phyloP scores from a whole-genome alignment of 2,888 invertebrate genomes.

The Calameuta idolon region DNA sequence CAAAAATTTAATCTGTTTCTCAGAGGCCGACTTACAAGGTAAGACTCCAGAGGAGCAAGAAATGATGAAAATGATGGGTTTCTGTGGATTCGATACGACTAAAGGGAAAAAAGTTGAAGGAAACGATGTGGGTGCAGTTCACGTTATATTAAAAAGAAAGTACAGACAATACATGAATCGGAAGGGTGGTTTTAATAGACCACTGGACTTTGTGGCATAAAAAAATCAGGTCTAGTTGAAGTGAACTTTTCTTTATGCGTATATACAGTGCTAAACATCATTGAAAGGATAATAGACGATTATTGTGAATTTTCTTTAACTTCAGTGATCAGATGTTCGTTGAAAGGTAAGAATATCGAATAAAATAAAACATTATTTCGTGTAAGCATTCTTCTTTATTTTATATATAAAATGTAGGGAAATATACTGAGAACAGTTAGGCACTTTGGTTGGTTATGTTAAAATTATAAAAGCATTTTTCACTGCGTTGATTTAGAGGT shows the following conservation, averaged over 20 bases:
- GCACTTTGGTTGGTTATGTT: background rate
- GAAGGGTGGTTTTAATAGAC: constrained; percentile 98
- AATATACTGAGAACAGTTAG: background rate
- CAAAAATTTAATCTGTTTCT: constrained; percentile 55
- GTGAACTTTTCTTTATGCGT: constrained; percentile 24
- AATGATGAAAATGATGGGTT: constrained; percentile 98
- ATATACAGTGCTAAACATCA: constrained; percentile 32
- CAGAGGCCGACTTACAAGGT: constrained; percentile 89
- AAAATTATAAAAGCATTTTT: background rate
- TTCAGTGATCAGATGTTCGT: background rate
- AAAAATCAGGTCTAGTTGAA: background rate
- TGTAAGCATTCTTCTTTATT: background rate
- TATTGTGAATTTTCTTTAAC: background rate
- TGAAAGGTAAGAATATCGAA: background rate
- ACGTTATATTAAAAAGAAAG: constrained; percentile 94
- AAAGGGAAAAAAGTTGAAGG: constrained; percentile 96
- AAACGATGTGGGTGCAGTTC: constrained; percentile 94
- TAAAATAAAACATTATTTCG: background rate
- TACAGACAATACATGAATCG: constrained; percentile 99
- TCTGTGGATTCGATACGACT: constrained; percentile 94
- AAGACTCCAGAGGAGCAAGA: constrained; percentile 92
- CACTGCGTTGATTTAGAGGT: background rate
- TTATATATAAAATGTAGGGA: background rate
- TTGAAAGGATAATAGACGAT: background rate
- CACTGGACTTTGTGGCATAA: constrained; percentile 95